Conservation (phyloP, 2,888 invertebrate species). For the Coelopa pilipes region DNA sequence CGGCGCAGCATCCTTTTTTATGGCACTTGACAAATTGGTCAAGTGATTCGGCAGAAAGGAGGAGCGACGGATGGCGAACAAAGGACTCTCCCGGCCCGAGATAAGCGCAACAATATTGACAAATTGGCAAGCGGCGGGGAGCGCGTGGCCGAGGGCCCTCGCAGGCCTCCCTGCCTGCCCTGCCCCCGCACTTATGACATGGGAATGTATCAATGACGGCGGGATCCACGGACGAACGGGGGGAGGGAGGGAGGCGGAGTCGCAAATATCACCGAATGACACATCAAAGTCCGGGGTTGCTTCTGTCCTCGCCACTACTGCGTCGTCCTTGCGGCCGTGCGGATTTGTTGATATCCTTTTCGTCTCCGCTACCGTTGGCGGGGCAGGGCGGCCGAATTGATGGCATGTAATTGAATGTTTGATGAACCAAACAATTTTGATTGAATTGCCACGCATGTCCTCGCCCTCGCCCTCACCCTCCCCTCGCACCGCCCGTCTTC, state of each 20-base stretch:
- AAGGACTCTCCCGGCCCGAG: conserved; percentile 35
- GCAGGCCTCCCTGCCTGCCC: background rate
- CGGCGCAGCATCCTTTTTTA: background rate
- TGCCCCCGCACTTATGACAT: no score
- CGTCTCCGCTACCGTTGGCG: conserved; percentile 3
- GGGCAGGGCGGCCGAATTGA: conserved; percentile 47
- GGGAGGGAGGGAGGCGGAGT: background rate
- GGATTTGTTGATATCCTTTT: conserved; percentile 25
- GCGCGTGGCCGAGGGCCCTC: background rate
- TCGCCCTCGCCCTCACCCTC: conserved; percentile 18
- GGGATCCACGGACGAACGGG: no score
- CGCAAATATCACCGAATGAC: conserved; percentile 32
- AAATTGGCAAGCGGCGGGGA: conserved; percentile 34
- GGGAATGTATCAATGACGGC: no score
- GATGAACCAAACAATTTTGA: conserved; percentile 64
- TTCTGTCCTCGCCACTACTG: conserved; percentile 38
- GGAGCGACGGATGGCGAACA: conserved; percentile 27
- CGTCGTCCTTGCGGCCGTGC: conserved; percentile 37
- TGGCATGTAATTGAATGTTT: conserved; percentile 62
- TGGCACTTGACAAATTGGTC: conserved; percentile 64
- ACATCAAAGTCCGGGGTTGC: conserved; percentile 28
- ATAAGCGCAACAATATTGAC: conserved; percentile 44
- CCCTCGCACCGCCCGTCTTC: background rate
- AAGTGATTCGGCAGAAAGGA: conserved; percentile 62
- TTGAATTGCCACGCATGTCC: conserved; percentile 53